Conservation (phyloP, 2,888 invertebrate genomes). For the Noctua fimbriata region DNA sequence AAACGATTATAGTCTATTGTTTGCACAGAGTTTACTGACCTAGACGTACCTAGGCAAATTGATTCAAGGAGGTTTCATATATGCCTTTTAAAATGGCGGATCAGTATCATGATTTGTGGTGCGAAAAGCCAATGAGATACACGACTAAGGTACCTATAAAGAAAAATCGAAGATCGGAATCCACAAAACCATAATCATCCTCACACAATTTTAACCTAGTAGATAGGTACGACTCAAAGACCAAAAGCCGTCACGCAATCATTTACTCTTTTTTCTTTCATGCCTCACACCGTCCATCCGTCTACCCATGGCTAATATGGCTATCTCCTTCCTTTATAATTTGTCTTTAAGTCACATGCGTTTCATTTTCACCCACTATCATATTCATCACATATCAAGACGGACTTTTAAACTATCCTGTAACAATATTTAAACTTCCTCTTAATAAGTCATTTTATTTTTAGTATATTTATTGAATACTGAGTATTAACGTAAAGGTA, state of each 20-base stretch:
- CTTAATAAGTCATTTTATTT: not conserved
- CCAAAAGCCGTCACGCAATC: not conserved
- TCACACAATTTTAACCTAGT: not conserved
- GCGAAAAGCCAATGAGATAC: no score
- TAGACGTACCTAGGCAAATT: constrained; percentile 26
- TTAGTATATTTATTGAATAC: not conserved
- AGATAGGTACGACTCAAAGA: not conserved
- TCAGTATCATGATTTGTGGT: no score
- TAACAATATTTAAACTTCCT: not conserved
- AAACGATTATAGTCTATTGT: constrained; percentile 47
- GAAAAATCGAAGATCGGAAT: no score
- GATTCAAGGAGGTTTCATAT: constrained; percentile 20
- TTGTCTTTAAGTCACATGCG: not conserved
- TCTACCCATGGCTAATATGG: not conserved
- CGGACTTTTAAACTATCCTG: not conserved
- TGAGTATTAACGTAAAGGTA: not conserved
- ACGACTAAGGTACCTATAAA: no score
- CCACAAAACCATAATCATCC: no score
- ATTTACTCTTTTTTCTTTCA: not conserved
- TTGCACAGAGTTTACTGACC: constrained; percentile 47
- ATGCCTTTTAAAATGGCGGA: not conserved
- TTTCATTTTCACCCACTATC: not conserved
- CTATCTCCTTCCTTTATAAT: not conserved
- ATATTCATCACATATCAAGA: not conserved
- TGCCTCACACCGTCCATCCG: not conserved